A percentile compares a stretch with the other conserved stretches of the same genome.
Evolutionary conservation across 2,113 vertebrate species (phyloP).

Genomic region (Hiodon tergisus): DNA sequence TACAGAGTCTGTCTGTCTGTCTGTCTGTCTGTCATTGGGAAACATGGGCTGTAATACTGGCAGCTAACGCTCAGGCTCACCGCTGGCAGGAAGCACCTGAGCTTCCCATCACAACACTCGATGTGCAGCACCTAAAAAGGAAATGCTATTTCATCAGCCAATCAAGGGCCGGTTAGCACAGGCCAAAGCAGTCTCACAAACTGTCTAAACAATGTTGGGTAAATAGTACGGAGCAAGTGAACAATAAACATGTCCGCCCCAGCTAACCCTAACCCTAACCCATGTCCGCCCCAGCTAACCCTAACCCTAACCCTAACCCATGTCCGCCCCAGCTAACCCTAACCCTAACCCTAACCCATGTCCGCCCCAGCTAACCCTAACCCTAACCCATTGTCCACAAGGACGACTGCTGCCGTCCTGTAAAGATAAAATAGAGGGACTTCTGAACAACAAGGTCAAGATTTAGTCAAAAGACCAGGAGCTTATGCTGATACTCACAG

Average conservation of each 20-base stretch:
- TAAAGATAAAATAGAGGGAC: background rate
- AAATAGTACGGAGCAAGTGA: background rate
- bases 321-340: no score
- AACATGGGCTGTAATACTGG: background rate
- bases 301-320: no score
- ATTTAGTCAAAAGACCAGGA: constrained; percentile 3
- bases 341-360: no score
- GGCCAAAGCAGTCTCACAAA: background rate
- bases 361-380: no score
- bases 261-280: no score
- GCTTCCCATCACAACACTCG: constrained; percentile 24
- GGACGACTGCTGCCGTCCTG: background rate
- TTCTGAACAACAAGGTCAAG: background rate
- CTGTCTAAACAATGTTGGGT: background rate
- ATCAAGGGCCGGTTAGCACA: constrained; percentile 20
- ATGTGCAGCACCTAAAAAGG: constrained; percentile 48
- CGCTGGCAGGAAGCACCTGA: constrained; percentile 9
- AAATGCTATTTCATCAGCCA: constrained; percentile 33
- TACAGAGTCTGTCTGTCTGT: background rate
- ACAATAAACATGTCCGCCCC: background rate
- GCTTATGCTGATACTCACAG: constrained; percentile 38
- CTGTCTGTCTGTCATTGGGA: constrained; percentile 1
- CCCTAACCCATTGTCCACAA: background rate
- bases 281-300: no score
- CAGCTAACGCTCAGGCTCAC: background rate